Conservation (phyloP, 2,888 invertebrate genomes). For the Drosophila peninsularis region DNA sequence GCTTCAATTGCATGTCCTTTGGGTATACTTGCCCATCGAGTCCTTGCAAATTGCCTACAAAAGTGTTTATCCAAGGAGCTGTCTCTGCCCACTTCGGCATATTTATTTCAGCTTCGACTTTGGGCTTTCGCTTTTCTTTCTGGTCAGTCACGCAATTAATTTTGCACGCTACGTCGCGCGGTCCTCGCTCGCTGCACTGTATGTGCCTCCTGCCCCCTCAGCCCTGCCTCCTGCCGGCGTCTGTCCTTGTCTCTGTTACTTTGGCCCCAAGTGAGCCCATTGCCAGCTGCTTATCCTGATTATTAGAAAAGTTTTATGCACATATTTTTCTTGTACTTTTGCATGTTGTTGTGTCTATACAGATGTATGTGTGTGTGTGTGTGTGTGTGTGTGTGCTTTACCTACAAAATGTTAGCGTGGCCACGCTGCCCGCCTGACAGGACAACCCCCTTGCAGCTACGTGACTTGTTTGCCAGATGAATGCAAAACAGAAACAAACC, state of each 20-base stretch:
- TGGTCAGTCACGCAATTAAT: slow-evolving; percentile 77
- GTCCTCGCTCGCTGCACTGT: slow-evolving; percentile 35
- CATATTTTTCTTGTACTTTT: slow-evolving; percentile 67
- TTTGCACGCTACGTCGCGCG: slow-evolving; percentile 67
- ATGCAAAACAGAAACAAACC: slow-evolving; percentile 67
- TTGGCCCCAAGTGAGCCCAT: slow-evolving; percentile 44
- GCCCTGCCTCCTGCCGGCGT: neutral
- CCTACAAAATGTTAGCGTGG: slow-evolving; percentile 41
- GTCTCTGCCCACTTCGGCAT: neutral
- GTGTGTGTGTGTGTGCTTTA: slow-evolving; percentile 29
- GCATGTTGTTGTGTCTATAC: slow-evolving; percentile 16
- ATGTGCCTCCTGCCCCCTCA: neutral
- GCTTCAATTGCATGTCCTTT: slow-evolving; percentile 51
- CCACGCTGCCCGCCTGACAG: slow-evolving; percentile 16
- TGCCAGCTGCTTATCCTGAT: slow-evolving; percentile 70
- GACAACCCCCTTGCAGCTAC: slow-evolving; percentile 31
- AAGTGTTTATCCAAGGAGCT: slow-evolving; percentile 41
- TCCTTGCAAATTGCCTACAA: slow-evolving; percentile 50
- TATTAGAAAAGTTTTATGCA: slow-evolving; percentile 81
- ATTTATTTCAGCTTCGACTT: slow-evolving; percentile 42
- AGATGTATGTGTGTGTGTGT: slow-evolving; percentile 1
- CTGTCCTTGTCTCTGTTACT: neutral
- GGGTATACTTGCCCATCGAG: slow-evolving; percentile 32
- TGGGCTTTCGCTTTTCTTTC: slow-evolving; percentile 49
- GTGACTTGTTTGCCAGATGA: slow-evolving; percentile 67